Conservation (phyloP, 2,888 invertebrate species). For the Nomada ruficornis region DNA sequence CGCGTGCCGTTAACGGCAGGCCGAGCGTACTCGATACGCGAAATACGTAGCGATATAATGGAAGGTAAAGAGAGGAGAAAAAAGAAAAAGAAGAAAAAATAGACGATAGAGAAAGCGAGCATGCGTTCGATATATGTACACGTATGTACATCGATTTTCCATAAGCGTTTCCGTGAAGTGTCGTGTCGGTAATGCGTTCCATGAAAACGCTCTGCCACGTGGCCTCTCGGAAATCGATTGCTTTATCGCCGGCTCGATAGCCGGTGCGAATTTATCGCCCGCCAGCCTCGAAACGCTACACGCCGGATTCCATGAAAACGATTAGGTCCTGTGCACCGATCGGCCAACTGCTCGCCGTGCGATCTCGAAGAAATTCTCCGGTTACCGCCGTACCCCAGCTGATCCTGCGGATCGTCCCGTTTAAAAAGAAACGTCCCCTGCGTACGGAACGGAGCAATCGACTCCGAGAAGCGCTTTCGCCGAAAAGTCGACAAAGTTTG, state of each 20-base stretch:
- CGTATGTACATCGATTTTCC: constrained; percentile 65
- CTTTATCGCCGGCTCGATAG: constrained; percentile 57
- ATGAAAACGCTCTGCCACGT: constrained; percentile 64
- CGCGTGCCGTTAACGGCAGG: too few relatives aligned
- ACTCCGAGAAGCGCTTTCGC: too few relatives aligned
- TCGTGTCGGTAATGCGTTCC: constrained; percentile 51
- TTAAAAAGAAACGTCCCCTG: neutral
- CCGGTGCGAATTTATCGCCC: constrained; percentile 58
- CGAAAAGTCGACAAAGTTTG: neutral
- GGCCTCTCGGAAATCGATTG: constrained; percentile 66
- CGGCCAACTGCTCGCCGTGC: neutral
- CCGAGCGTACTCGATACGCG: too few relatives aligned
- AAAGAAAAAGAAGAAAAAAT: neutral
- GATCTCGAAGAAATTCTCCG: constrained; percentile 4
- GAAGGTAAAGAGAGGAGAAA: neutral
- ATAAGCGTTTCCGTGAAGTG: constrained; percentile 65
- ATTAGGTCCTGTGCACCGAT: constrained; percentile 27
- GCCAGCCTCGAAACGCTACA: constrained; percentile 43
- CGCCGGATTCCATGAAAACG: constrained; percentile 54
- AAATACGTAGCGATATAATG: too few relatives aligned
- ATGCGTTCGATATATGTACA: neutral
- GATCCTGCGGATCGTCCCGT: neutral
- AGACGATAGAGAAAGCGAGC: neutral
- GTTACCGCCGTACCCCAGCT: neutral
- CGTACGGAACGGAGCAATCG: neutral